Conservation (phyloP, 2,888 invertebrate species). For the Pseudococcus jackbeardsleyi region DNA sequence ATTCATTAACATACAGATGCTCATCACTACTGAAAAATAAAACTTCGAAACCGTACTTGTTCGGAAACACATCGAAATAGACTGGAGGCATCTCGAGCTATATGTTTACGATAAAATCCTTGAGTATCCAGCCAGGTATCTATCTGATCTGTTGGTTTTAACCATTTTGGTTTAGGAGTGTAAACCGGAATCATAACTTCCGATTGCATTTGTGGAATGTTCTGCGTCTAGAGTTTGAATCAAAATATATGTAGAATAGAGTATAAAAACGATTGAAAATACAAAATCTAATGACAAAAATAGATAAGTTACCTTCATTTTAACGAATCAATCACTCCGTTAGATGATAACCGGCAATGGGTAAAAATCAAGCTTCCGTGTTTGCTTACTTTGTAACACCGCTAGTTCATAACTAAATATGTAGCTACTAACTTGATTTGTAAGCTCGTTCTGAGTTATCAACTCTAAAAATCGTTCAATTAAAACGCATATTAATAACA, state of each 20-base stretch:
- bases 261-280: not conserved
- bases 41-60: slow-evolving; percentile 73
- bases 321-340: not conserved
- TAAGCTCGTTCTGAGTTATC: not conserved
- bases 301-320: not conserved
- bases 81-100: slow-evolving; percentile 89
- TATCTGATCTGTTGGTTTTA: slow-evolving; percentile 69
- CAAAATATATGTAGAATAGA: not conserved
- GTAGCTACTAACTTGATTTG: not conserved
- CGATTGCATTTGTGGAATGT: not conserved
- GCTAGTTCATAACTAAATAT: not conserved
- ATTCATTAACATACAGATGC: not conserved
- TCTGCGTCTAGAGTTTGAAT: not conserved
- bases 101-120: slow-evolving; percentile 88
- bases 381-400: not conserved
- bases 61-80: slow-evolving; percentile 91
- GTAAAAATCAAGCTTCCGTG: not conserved
- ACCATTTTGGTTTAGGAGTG: slow-evolving; percentile 37
- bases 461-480: not conserved
- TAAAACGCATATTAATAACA: not conserved
- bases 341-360: not conserved
- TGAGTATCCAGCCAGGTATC: slow-evolving; percentile 86
- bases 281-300: not conserved
- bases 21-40: not conserved
- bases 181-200: slow-evolving; percentile 44